Evolutionary conservation across 2,113 vertebrate genomes (phyloP), one percentile per base, ranked within the genome.

Genomic region (Thymallus thymallus): DNA sequence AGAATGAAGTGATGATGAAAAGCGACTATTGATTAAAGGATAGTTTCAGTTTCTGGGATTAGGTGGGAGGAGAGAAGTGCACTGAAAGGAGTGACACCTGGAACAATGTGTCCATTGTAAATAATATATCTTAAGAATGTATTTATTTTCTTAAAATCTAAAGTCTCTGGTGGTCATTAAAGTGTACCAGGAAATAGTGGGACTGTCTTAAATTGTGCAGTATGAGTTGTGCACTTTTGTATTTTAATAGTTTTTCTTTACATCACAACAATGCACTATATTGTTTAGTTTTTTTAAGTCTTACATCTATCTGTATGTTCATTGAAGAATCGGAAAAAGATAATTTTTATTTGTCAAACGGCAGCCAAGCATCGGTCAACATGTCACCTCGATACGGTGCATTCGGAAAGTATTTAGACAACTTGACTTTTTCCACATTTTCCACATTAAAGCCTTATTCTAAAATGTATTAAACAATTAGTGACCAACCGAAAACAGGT

Each of bases 71-170:
- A 71, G 29, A 72, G 69, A 24, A 29, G 18, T 9, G 9, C 23
- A 58, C 22, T 6, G 20, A 23, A 41, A 4, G 48, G 26, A 29
- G 45, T 23, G 55, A 20, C 63, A 41, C 24, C 35, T 61, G 6
- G 65, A 65, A 76, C 22, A 76, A 24, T 58, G 56, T 9, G 65
- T 79, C 75, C 77, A 22, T n/a, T 84, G 75, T 85, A 82, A 64
- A 85, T 80, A 81, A 73, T 16, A 73, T 16, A 72, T 76, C 62
- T 46, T 29, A 26, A 68, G 69, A 75, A 71, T 72, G 23, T 80
- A 87, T 88, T 85, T 85, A 82, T 84, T 84, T 83, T 85, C 74
- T 73, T 83, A 84, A 79, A 46, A 66, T 75, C 30, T 55, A 18
- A 12, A 20, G 24, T 16, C 26, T 41, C 2, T 66, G n/a, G 61